A percentile compares a stretch with the other conserved stretches of the same genome.
Evolutionary conservation across 2,797 vertebrate genomes (phyloP).

Genomic region (Strix occidentalis): DNA sequence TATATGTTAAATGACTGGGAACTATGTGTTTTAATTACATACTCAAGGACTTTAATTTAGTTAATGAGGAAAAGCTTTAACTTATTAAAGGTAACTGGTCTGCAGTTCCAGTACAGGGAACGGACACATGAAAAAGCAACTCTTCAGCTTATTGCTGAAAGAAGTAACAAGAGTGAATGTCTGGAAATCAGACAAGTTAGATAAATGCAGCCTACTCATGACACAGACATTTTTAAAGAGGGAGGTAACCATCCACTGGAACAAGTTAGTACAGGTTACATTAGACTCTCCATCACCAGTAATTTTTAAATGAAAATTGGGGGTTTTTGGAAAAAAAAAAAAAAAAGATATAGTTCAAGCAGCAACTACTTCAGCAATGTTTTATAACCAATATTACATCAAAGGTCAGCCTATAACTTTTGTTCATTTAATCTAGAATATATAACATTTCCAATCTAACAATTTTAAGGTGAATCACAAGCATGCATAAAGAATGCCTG

Average conservation of each 20-base stretch:
- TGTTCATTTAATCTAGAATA: neutral
- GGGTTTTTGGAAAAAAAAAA: neutral
- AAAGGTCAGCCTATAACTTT: neutral
- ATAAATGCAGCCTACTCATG: neutral
- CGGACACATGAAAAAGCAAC: neutral
- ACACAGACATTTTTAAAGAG: neutral
- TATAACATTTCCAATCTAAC: neutral
- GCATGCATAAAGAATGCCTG: neutral
- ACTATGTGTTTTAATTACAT: neutral
- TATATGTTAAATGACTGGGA: neutral
- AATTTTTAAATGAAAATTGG: neutral
- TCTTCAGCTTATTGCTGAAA: neutral
- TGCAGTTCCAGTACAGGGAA: neutral
- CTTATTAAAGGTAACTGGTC: neutral
- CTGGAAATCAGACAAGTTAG: neutral
- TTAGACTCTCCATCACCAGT: neutral
- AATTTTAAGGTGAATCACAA: neutral
- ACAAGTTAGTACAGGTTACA: neutral
- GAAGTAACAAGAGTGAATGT: neutral
- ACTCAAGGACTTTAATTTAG: neutral
- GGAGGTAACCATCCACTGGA: neutral
- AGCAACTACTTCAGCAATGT: neutral
- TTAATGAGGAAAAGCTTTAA: conserved; percentile 21
- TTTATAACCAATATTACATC: neutral
- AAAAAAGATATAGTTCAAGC: neutral